These are phyloP conservation scores for Rhagium mordax DNA, from an alignment of 2,888 invertebrate genomes.

Conservation along the genomic window DNA sequence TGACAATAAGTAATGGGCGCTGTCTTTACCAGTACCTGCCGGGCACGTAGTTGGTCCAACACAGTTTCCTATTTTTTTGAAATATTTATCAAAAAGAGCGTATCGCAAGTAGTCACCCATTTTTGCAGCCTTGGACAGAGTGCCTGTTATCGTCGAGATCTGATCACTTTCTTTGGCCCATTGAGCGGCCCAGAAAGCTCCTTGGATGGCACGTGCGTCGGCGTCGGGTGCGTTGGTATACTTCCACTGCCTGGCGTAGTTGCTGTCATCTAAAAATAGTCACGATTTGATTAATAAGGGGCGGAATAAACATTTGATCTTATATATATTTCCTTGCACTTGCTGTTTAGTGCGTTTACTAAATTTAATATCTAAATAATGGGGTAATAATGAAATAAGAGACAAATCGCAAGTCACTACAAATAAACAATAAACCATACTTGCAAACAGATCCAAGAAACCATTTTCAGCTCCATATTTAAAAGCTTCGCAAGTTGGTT, in stretches of 20 bases:
- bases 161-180: constrained; percentile 50
- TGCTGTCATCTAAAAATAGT: constrained; percentile 30
- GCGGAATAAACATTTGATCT: too few relatives aligned
- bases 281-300: too few relatives aligned
- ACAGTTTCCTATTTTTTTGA: constrained; percentile 56
- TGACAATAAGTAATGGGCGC: constrained; percentile 53
- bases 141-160: constrained; percentile 34
- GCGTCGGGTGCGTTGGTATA: constrained; percentile 55
- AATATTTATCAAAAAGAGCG: constrained; percentile 55
- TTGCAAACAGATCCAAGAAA: constrained; percentile 47
- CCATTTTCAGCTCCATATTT: constrained; percentile 51
- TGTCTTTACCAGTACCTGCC: constrained; percentile 52
- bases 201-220: constrained; percentile 55
- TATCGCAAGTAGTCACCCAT: constrained; percentile 55
- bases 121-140: constrained; percentile 51
- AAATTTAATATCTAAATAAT: too few relatives aligned
- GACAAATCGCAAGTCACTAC: too few relatives aligned
- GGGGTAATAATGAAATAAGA: too few relatives aligned
- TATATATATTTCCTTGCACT: too few relatives aligned
- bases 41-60: constrained; percentile 44
- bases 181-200: constrained; percentile 52
- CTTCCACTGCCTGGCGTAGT: constrained; percentile 48
- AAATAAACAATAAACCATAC: background rate
- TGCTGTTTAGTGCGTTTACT: too few relatives aligned
- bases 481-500: constrained; percentile 53